phyloP scores from a whole-genome alignment of 37 sponge, comb jelly and placozoan genomes.

The Diacarnus erythraeanus region DNA sequence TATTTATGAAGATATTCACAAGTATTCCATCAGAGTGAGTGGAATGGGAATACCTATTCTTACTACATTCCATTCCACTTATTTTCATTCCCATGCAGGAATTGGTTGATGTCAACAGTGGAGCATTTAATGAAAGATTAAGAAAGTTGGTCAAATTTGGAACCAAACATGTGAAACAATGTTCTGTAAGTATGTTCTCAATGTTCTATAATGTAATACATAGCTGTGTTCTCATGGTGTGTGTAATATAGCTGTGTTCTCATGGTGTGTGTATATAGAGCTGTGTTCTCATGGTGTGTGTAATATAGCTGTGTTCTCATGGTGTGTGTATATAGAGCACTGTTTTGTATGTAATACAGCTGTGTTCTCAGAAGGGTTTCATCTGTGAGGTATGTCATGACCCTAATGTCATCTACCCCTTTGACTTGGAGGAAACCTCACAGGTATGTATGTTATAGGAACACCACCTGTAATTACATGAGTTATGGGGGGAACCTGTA shows the following conservation, averaged over 20 bases:
- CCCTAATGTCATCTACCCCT: constrained; percentile 70
- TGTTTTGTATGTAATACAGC: constrained; percentile 8
- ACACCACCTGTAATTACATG: neutral
- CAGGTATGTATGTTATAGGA: constrained; percentile 49
- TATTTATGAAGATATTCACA: constrained; percentile 62
- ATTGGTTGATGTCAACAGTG: constrained; percentile 51
- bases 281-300: neutral
- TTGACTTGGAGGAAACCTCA: constrained; percentile 58
- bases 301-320: neutral
- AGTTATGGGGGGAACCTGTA: neutral
- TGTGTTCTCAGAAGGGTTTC: constrained; percentile 84
- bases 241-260: neutral
- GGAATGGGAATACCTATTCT: neutral
- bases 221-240: neutral
- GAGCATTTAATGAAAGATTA: constrained; percentile 31
- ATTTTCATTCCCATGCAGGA: constrained; percentile 41
- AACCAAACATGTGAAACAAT: constrained; percentile 64
- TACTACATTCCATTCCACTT: neutral
- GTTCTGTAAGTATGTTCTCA: constrained; percentile 33
- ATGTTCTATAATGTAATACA: no score
- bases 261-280: neutral
- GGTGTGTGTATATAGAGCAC: neutral
- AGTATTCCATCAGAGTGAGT: constrained; percentile 63
- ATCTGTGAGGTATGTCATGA: constrained; percentile 75
- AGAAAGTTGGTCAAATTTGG: constrained; percentile 46